phyloP scores from a whole-genome alignment of 2,888 invertebrate genomes.

The Gari tellinella region DNA sequence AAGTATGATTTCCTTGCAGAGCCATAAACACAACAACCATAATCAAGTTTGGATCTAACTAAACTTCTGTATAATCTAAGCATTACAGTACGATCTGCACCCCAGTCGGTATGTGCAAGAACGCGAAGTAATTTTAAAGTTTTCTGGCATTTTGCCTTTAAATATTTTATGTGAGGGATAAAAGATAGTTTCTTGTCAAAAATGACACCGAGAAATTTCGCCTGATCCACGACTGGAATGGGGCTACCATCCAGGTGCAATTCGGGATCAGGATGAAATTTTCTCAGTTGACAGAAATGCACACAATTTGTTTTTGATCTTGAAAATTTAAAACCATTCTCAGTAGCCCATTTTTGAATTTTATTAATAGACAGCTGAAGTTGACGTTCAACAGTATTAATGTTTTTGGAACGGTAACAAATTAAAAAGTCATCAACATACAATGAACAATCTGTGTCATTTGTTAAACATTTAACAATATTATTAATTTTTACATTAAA shows the following conservation, averaged over 20 bases:
- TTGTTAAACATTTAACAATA: conserved; percentile 8
- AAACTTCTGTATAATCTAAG: too few relatives aligned
- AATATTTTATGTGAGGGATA: too few relatives aligned
- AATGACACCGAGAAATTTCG: too few relatives aligned
- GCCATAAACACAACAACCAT: too few relatives aligned
- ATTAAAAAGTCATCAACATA: conserved; percentile 26
- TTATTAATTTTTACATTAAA: conserved; percentile 25
- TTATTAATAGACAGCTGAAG: conserved; percentile 14
- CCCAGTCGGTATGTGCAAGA: too few relatives aligned
- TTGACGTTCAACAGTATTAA: conserved; percentile 25
- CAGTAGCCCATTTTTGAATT: conserved; percentile 8
- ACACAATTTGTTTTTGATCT: conserved; percentile 37
- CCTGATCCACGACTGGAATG: too few relatives aligned
- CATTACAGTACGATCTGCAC: too few relatives aligned
- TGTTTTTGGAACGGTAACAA: conserved; percentile 7
- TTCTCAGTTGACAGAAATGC: conserved; percentile 30
- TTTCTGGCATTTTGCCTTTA: too few relatives aligned
- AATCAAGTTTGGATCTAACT: too few relatives aligned
- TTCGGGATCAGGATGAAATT: conserved; percentile 26
- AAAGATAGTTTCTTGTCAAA: too few relatives aligned
- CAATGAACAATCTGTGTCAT: conserved; percentile 12
- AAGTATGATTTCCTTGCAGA: too few relatives aligned
- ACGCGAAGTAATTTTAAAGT: too few relatives aligned
- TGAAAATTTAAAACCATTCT: conserved; percentile 45
- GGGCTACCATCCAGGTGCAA: neutral